Percentiles rank a stretch among this genome's conserved stretches.
Conservation (phyloP, 2,888 invertebrate species). For the Amblyteles armatorius region DNA sequence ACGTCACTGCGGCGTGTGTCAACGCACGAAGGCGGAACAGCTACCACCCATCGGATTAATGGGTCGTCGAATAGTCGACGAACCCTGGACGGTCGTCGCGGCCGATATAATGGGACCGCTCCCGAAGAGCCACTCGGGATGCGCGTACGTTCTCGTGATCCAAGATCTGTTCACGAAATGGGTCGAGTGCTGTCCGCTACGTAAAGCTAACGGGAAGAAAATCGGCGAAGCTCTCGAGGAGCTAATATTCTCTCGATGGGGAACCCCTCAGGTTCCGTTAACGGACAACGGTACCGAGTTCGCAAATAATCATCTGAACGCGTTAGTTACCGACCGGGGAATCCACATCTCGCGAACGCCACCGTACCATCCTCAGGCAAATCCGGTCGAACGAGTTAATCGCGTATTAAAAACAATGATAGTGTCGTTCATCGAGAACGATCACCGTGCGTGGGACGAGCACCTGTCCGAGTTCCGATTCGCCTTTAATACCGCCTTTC, state of each 20-base stretch:
- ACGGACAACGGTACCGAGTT: slow-evolving; percentile 72
- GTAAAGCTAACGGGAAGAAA: slow-evolving; percentile 60
- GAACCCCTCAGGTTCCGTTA: slow-evolving; percentile 62
- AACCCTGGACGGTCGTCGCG: slow-evolving; percentile 67
- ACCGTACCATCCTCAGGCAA: slow-evolving; percentile 22
- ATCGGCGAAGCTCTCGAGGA: slow-evolving; percentile 63
- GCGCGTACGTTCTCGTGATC: slow-evolving; percentile 65
- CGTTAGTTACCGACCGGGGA: slow-evolving; percentile 40
- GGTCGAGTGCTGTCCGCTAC: slow-evolving; percentile 59
- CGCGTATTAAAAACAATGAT: slow-evolving; percentile 74
- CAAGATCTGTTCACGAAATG: slow-evolving; percentile 71
- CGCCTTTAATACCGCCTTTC: slow-evolving; percentile 69
- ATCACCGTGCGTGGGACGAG: slow-evolving; percentile 72
- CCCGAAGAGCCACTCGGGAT: slow-evolving; percentile 50
- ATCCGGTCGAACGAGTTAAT: slow-evolving; percentile 72
- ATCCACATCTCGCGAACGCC: slow-evolving; percentile 68
- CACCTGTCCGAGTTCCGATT: slow-evolving; percentile 68
- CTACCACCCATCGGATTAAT: slow-evolving; percentile 32
- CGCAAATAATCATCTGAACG: slow-evolving; percentile 38
- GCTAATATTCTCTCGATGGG: slow-evolving; percentile 64
- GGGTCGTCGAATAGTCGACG: slow-evolving; percentile 39
- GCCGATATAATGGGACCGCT: slow-evolving; percentile 67
- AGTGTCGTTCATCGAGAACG: slow-evolving; percentile 68
- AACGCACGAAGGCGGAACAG: slow-evolving; percentile 55
- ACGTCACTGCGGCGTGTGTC: slow-evolving; percentile 62